Evolutionary conservation across 1,140 invertebrate genomes (phyloP), one percentile per base, ranked within the genome.

Genomic region (Hyles euphorbiae): DNA sequence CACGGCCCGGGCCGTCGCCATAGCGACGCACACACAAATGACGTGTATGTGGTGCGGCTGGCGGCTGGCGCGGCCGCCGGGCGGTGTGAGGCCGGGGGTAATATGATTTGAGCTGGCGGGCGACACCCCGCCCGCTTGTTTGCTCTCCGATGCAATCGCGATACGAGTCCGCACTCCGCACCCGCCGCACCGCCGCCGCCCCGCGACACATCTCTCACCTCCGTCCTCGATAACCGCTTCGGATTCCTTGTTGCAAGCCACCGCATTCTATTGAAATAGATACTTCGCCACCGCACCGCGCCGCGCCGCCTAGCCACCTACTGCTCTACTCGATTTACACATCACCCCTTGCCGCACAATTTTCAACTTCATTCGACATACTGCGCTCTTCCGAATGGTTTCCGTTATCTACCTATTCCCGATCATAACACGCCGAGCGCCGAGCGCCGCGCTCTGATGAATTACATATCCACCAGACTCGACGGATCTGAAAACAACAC

Each of bases 81-180:
- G 22, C 67, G 70, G 81, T 77, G 76, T 78, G 79, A 75, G 78
- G 70, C 68, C 61, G 76, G 79, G 81, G 82, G 82, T 87, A 85
- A 85, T 84, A 87, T 87, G 82, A 85, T 85, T 85, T 85, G 81
- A 83, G 75, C 81, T 40, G 70, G 63, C 76, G 72, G 67, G 62
- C 80, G 75, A 77, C 74, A 77, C 76, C 75, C 79, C 81, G 74
- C 76, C 81, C 79, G 79, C 82, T 83, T 87, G 82, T 87, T 85
- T 87, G 82, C 82, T 85, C 84, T 85, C 77, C 81, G 84, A 85
- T 87, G 84, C 84, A 87, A 87, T 85, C 84, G 84, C 84, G 84
- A 87, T 83, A 83, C 82, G 70, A 72, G 60, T 71, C 64, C 59
- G 60, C 76, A 62, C 76, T 56, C 68, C 48, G 49, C 56, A 34